phyloP scores from a whole-genome alignment of 2,888 invertebrate genomes.

The Eugnorisma glareosa region DNA sequence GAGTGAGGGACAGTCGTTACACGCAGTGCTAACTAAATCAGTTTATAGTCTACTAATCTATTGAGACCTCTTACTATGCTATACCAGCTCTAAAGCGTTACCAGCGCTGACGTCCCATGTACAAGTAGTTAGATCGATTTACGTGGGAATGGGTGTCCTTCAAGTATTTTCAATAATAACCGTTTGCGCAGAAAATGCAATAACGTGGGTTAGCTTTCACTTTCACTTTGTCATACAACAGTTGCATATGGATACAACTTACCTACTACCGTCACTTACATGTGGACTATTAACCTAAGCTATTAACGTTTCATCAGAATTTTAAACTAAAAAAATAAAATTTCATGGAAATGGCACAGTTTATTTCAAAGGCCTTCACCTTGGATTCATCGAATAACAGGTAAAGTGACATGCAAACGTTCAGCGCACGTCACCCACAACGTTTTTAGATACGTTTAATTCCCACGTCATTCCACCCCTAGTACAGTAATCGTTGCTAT shows the following conservation, averaged over 20 bases:
- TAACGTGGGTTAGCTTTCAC: neutral
- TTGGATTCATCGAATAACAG: conserved; percentile 45
- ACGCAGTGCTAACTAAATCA: neutral
- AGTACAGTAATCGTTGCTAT: conserved; percentile 35
- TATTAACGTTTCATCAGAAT: conserved; percentile 39
- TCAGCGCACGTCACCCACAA: conserved; percentile 17
- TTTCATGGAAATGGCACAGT: conserved; percentile 49
- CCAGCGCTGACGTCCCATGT: neutral
- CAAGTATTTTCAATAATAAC: neutral
- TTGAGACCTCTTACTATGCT: neutral
- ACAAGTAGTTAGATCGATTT: conserved; percentile 1
- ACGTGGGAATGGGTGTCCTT: neutral
- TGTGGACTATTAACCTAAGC: neutral
- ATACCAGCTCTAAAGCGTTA: neutral
- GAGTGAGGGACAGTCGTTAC: neutral
- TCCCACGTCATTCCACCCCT: conserved; percentile 14
- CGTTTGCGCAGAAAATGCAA: neutral
- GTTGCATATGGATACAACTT: neutral
- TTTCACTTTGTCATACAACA: neutral
- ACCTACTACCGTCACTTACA: neutral
- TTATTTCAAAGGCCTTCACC: conserved; percentile 57
- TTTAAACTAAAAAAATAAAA: conserved; percentile 8
- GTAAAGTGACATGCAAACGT: conserved; percentile 53
- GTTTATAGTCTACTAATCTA: neutral
- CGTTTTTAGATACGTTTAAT: conserved; percentile 18